Base-by-base conservation (phyloP, 2,113 vertebrate genomes). In the Epinephelus cyanopodus region DNA sequence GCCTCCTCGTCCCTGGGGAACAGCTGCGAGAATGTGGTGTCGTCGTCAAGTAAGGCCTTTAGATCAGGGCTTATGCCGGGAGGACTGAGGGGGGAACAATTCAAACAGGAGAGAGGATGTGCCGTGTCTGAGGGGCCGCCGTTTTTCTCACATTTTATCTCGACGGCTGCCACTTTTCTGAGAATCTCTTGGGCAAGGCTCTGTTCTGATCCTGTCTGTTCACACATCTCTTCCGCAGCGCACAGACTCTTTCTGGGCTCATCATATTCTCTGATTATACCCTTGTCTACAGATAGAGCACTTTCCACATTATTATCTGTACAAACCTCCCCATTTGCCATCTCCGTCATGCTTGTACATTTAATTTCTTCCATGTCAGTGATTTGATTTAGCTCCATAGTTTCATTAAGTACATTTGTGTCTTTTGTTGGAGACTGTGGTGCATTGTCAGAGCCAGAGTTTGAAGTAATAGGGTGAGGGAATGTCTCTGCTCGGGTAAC, bases 11-110 rank as follows among this genome's bases (percentile, higher is more conserved):
- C 95, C 73, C 96, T 83, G 33, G 97, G 98, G 77, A 98, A 99
- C 47, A 98, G 95, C 86, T 96, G 96, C 5, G 98, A 97, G 85
- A 98, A 98, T 0, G 95, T 95, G 60, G 93, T 90, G n/a, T 98
- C 97, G 0, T 98, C 97, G 0, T 98, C 97, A 1, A 97, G 94
- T 10, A 96, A 74, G 77, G 92, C 90, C 64, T 94, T 95, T 25
- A 96, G 92, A 67, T 97, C 95, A 0, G 94, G 53, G 53, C 54
- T 94, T 23, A 93, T 74, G 74, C 33, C 21, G 1, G 74, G 82
- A 0, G 21, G 1, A 61, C 84, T 91, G 15, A 82, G 82, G 74
- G 86, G 3, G 0, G 89, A 42, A 14, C 88, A 60, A 84, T 89
- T 91, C 77, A 89, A 83, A 90, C 82, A 87, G 78, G 90, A 54